Evolutionary conservation across 2,888 invertebrate genomes (phyloP), one percentile per base, ranked within the genome.

Genomic region (Hypomecis atomaria): DNA sequence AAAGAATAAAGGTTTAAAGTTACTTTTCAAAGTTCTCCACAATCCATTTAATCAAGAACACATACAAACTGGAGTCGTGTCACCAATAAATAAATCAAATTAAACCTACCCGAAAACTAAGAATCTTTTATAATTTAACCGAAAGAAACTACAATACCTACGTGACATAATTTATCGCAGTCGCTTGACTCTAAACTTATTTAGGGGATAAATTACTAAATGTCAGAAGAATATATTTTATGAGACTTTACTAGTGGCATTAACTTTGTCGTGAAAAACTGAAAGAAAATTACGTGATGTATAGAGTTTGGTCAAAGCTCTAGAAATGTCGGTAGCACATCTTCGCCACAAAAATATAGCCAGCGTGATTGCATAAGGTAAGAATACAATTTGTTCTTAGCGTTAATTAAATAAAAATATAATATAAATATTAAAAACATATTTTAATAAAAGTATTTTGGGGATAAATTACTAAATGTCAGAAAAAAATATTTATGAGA

Each of bases 151-250:
- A 43, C 36, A 3, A 7, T 11, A 44, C 9, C n/a, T 13, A 44
- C 44, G 42, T 11, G 34, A 43, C n/a, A 36, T 44, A 43, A 54
- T 54, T 54, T 54, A 54, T 54, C 2, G 54, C 54, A 53, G 54
- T 54, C 54, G 43, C 34, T 50, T 50, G 54, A 53, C 43, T 53
- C 43, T 43, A 36, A 43, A 34, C 34, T 36, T 54, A 44, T 54
- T 54, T 44, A 9, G 43, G 33, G 43, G 38, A 43, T 54, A 54
- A 54, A 54, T 54, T 54, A 36, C 43, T 36, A 54, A 13, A 54
- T 44, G 54, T 54, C 54, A 36, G n/a, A 54, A 43, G 43, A 50
- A 37, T 50, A 11, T 37, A 9, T 50, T 50, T 11, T 50, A 49
- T 36, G 11, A 48, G 36, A 49, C 11, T 34, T 40, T 23, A 23